These are phyloP conservation scores for Glomeris maerens DNA, from an alignment of 1,140 invertebrate species.

Conservation along the genomic window DNA sequence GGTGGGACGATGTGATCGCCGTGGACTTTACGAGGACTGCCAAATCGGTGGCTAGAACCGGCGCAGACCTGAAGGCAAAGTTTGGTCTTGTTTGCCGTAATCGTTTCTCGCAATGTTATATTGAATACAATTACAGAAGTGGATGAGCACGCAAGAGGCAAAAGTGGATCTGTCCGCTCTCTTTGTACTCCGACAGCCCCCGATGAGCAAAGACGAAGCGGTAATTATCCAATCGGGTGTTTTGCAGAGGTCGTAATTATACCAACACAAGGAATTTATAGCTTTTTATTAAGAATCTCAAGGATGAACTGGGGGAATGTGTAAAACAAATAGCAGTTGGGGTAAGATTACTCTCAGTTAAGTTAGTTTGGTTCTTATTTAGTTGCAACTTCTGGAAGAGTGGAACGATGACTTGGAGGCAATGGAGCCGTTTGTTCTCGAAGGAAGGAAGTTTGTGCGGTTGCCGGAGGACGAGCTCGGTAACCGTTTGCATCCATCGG, in stretches of 20 bases:
- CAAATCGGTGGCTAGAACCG: constrained; percentile 88
- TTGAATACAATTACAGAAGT: constrained; percentile 38
- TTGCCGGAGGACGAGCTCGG: constrained; percentile 90
- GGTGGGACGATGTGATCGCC: constrained; percentile 98
- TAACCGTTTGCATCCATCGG: constrained; percentile 24
- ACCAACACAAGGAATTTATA: no score
- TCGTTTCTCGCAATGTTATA: not conserved
- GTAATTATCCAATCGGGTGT: constrained; percentile 27
- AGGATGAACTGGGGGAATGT: no score
- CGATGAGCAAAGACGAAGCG: constrained; percentile 72
- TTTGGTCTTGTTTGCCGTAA: not conserved
- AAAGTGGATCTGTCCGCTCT: constrained; percentile 83
- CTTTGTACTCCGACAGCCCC: constrained; percentile 84
- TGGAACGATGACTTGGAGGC: constrained; percentile 93
- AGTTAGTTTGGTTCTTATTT: constrained; percentile 9
- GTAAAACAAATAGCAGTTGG: no score
- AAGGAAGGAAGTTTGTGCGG: constrained; percentile 90
- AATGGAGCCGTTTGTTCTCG: constrained; percentile 96
- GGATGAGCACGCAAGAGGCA: constrained; percentile 79
- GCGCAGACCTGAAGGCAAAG: constrained; percentile 67
- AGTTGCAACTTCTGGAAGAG: constrained; percentile 68
- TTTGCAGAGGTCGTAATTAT: no score
- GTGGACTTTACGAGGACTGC: constrained; percentile 98
- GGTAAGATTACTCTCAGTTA: no score
- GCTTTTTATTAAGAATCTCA: no score